phyloP scores from a whole-genome alignment of 2,113 vertebrate species.

The Ursus arctos region DNA sequence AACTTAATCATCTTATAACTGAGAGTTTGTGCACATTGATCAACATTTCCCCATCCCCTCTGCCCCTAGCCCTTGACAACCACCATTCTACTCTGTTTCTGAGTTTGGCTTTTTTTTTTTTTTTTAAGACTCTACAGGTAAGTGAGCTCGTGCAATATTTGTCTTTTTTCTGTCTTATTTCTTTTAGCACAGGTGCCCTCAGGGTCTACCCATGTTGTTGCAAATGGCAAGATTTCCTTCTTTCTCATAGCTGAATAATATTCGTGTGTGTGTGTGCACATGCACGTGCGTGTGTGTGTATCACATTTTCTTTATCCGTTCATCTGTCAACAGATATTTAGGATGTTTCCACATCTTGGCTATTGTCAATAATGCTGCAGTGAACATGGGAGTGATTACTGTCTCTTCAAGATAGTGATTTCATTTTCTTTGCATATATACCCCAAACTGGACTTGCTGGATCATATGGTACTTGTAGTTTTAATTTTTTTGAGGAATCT shows the following conservation, averaged over 20 bases:
- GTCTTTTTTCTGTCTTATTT: constrained; percentile 9
- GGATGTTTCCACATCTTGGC: neutral
- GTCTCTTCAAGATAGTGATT: neutral
- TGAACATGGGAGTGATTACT: neutral
- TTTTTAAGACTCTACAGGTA: neutral
- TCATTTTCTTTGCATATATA: neutral
- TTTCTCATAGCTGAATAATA: neutral
- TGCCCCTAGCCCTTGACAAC: neutral
- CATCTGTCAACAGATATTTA: neutral
- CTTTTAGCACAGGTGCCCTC: neutral
- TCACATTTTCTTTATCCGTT: constrained; percentile 3
- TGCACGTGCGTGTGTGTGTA: neutral
- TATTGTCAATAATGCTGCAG: constrained; percentile 5
- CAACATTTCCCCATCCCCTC: neutral
- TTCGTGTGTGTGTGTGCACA: neutral
- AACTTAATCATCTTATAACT: constrained; percentile 15
- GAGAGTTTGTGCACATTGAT: neutral
- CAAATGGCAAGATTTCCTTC: neutral
- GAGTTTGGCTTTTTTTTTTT: neutral
- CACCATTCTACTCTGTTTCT: neutral
- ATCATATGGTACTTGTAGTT: neutral
- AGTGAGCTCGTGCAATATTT: neutral
- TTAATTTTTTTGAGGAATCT: neutral
- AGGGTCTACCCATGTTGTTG: neutral
- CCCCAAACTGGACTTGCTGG: constrained; percentile 25